A percentile compares a stretch with the other conserved stretches of the same genome.
Evolutionary conservation across 2,888 invertebrate species (phyloP).

Genomic region (Chorisops tibialis): DNA sequence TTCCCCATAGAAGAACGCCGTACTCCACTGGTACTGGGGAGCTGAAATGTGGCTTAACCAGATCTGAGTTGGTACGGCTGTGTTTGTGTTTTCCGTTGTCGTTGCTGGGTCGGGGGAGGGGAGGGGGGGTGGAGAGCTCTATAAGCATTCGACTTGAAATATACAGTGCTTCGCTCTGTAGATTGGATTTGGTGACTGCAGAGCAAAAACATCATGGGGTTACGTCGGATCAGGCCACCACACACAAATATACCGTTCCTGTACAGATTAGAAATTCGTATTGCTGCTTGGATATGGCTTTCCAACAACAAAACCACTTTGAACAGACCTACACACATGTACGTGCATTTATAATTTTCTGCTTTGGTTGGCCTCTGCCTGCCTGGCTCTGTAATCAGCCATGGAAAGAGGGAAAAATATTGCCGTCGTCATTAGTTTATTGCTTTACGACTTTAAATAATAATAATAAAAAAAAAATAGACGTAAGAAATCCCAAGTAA

Average conservation of each 20-base stretch:
- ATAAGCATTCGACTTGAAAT: conserved; percentile 4
- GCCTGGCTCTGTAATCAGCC: conserved; percentile 6
- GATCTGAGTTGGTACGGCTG: conserved; percentile 11
- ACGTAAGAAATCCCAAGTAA: no score
- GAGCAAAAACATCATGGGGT: conserved; percentile 12
- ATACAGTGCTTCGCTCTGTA: not conserved
- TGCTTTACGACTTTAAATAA: conserved; percentile 22
- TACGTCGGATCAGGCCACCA: conserved; percentile 8
- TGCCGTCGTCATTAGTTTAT: conserved; percentile 24
- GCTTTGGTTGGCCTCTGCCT: conserved; percentile 8
- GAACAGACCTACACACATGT: not conserved
- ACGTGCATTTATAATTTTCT: not conserved
- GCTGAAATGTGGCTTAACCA: conserved; percentile 21
- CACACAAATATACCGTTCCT: not conserved
- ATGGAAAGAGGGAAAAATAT: conserved; percentile 13
- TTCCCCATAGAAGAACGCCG: not conserved
- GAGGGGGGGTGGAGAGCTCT: no score
- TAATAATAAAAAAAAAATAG: not conserved
- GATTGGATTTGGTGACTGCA: conserved; percentile 15
- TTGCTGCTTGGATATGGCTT: no score
- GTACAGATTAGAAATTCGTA: not conserved
- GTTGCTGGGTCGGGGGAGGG: not conserved
- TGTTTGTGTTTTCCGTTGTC: conserved; percentile 2
- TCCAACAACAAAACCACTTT: no score
- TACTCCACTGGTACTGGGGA: conserved; percentile 8